phyloP scores from a whole-genome alignment of 1,140 invertebrate genomes.

The Zaprionus tsacasi region DNA sequence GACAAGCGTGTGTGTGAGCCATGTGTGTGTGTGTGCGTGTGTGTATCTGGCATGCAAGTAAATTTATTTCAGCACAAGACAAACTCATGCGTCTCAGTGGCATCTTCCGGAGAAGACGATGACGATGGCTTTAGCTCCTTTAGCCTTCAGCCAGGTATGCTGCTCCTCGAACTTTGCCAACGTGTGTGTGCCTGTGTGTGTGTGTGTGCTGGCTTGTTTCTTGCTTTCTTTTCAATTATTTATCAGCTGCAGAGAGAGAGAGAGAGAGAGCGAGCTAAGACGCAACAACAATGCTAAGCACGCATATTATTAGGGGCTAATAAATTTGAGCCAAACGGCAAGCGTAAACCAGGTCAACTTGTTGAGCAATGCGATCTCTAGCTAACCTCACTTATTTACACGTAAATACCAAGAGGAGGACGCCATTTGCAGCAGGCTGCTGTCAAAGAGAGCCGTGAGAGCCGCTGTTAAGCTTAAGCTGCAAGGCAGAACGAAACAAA shows the following conservation, averaged over 20 bases:
- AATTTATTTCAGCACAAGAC: constrained; percentile 55
- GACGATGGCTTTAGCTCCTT: neutral
- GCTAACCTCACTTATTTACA: neutral
- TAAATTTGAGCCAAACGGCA: constrained; percentile 21
- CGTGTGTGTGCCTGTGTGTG: neutral
- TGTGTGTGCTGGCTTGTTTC: constrained; percentile 1
- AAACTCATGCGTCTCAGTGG: constrained; percentile 40
- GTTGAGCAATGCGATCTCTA: neutral
- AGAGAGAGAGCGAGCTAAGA: constrained; percentile 24
- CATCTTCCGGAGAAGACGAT: constrained; percentile 33
- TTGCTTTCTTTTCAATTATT: constrained; percentile 56
- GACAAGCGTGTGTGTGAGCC: constrained; percentile 16
- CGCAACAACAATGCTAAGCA: constrained; percentile 40
- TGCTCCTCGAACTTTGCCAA: constrained; percentile 1
- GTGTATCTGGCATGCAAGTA: constrained; percentile 53
- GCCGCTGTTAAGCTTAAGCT: neutral
- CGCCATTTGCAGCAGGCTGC: neutral
- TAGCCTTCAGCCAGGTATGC: constrained; percentile 21
- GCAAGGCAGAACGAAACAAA: neutral
- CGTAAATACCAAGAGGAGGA: neutral
- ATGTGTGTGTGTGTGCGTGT: constrained; percentile 23
- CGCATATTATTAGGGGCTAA: constrained; percentile 37
- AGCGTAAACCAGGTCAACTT: constrained; percentile 1
- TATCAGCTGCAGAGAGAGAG: constrained; percentile 38
- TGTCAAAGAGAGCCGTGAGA: neutral